Evolutionary conservation across 2,888 invertebrate genomes (phyloP).

Genomic region (Junonia oenone): DNA sequence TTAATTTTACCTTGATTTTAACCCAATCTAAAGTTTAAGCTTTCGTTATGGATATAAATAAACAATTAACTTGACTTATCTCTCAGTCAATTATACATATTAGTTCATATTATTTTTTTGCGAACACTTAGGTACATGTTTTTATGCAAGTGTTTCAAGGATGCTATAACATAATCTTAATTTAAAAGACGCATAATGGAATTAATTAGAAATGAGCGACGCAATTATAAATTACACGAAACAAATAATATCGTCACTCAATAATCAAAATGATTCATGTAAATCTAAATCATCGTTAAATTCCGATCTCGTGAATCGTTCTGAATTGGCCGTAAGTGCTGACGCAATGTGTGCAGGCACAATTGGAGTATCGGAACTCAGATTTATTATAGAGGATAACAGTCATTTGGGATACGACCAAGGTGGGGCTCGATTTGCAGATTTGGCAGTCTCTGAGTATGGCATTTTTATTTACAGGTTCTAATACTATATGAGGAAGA

Average conservation of each 20-base stretch:
- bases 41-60: neutral
- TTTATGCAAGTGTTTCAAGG: neutral
- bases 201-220: neutral
- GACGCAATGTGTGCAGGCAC: slow-evolving; percentile 28
- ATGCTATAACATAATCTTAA: neutral
- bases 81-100: too few species aligned
- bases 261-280: slow-evolving; percentile 28
- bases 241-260: slow-evolving; percentile 1
- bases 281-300: slow-evolving; percentile 21
- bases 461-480: neutral
- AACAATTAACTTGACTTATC: too few species aligned
- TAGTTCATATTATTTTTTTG: too few species aligned
- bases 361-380: slow-evolving; percentile 22
- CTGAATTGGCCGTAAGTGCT: slow-evolving; percentile 31
- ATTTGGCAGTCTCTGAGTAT: neutral
- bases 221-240: neutral
- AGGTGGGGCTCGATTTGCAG: neutral
- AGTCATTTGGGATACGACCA: slow-evolving; percentile 13
- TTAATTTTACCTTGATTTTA: neutral
- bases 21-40: neutral
- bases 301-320: slow-evolving; percentile 31
- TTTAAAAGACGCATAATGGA: neutral
- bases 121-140: neutral
- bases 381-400: slow-evolving; percentile 28
- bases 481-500: neutral